Evolutionary conservation across 2,888 invertebrate genomes (phyloP).

Genomic region (Netelia melanura): DNA sequence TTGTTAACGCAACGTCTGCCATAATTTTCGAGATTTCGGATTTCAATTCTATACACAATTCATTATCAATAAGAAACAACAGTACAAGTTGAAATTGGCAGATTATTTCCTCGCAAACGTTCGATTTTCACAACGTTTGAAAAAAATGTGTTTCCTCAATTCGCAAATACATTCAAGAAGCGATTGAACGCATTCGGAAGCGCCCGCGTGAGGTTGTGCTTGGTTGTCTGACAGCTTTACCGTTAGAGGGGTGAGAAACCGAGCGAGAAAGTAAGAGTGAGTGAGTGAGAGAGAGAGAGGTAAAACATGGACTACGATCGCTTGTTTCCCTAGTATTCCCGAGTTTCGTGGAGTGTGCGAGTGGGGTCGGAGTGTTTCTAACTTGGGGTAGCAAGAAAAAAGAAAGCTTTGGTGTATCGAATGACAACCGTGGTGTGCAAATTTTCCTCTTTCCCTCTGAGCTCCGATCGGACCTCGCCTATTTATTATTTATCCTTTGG

Average conservation of each 20-base stretch:
- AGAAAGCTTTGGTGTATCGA: background rate
- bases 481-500: background rate
- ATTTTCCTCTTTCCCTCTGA: slow-evolving; percentile 3
- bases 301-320: slow-evolving; percentile 37
- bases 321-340: slow-evolving; percentile 58
- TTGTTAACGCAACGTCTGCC: too few species aligned
- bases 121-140: too few species aligned
- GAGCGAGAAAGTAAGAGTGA: slow-evolving; percentile 7
- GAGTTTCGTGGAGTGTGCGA: slow-evolving; percentile 47
- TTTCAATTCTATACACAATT: too few species aligned
- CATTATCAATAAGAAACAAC: too few species aligned
- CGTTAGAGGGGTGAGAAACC: slow-evolving; percentile 56
- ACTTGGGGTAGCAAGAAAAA: background rate
- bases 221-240: slow-evolving; percentile 38
- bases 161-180: background rate
- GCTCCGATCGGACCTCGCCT: background rate
- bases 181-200: slow-evolving; percentile 50
- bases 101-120: too few species aligned
- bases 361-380: background rate
- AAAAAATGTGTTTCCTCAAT: background rate
- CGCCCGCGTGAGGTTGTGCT: slow-evolving; percentile 49
- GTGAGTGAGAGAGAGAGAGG: slow-evolving; percentile 21
- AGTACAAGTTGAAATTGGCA: too few species aligned
- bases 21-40: too few species aligned
- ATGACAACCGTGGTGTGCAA: background rate